phyloP scores from a whole-genome alignment of 2,113 vertebrate genomes.

The Leucoraja erinaceus region DNA sequence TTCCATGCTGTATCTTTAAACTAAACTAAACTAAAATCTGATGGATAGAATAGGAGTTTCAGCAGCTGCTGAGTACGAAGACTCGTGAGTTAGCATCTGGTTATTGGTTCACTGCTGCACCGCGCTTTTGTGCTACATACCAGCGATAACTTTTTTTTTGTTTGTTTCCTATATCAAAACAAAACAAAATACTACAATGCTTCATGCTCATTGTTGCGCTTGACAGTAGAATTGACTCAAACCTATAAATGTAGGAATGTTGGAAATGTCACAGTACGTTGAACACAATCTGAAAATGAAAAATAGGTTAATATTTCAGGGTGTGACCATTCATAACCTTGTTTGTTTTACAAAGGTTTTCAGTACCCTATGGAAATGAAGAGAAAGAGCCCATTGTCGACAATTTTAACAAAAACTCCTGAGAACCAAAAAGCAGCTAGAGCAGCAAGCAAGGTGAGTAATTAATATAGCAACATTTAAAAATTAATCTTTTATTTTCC shows the following conservation, averaged over 20 bases:
- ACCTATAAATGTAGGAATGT: neutral
- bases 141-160: neutral
- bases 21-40: too few species aligned
- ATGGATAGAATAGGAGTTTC: neutral
- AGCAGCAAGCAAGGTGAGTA: slow-evolving; percentile 23
- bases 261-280: neutral
- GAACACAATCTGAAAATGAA: neutral
- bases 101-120: neutral
- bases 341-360: slow-evolving; percentile 25
- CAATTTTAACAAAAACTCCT: slow-evolving; percentile 23
- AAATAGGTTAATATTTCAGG: neutral
- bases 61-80: neutral
- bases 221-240: neutral
- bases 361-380: neutral
- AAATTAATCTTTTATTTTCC: neutral
- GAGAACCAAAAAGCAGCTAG: neutral
- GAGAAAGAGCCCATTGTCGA: neutral
- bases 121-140: neutral
- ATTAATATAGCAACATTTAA: neutral
- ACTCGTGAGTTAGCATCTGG: neutral
- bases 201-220: neutral
- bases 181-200: neutral
- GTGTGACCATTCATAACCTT: neutral
- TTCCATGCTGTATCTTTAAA: too few species aligned
- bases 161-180: neutral